These are phyloP conservation scores for Scylla paramamosain DNA, from an alignment of 1,140 invertebrate genomes.

Conservation along the genomic window DNA sequence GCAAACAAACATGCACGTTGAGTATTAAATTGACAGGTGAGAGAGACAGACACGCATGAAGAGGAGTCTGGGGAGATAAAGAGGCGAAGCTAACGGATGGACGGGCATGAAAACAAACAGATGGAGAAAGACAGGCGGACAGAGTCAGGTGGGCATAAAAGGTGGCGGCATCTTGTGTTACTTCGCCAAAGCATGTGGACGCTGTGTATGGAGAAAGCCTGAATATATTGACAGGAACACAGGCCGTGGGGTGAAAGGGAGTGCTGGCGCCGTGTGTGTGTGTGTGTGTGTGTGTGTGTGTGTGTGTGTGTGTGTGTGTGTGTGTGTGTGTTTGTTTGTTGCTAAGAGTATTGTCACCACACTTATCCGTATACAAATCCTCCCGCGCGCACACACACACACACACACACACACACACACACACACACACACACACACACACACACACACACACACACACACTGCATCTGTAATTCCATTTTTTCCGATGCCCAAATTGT, in stretches of 20 bases:
- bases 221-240: neutral
- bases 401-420: constrained; percentile 16
- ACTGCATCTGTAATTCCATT: too few relatives aligned
- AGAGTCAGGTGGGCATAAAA: constrained; percentile 4
- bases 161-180: neutral
- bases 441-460: too few relatives aligned
- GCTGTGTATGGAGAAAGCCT: constrained; percentile 10
- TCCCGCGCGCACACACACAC: neutral
- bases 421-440: neutral
- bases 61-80: neutral
- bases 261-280: neutral
- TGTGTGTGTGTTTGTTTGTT: too few relatives aligned
- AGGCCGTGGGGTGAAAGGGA: constrained; percentile 8
- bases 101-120: neutral
- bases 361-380: neutral
- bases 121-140: neutral
- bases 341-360: neutral
- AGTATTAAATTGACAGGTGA: too few relatives aligned
- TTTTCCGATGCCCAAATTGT: too few relatives aligned
- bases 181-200: neutral
- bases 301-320: constrained; percentile 15
- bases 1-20: too few relatives aligned
- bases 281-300: neutral
- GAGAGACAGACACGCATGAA: neutral
- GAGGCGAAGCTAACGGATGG: neutral